These are phyloP conservation scores for Tetragnatha versicolor DNA, from an alignment of 1,140 invertebrate species.

Conservation along the genomic window DNA sequence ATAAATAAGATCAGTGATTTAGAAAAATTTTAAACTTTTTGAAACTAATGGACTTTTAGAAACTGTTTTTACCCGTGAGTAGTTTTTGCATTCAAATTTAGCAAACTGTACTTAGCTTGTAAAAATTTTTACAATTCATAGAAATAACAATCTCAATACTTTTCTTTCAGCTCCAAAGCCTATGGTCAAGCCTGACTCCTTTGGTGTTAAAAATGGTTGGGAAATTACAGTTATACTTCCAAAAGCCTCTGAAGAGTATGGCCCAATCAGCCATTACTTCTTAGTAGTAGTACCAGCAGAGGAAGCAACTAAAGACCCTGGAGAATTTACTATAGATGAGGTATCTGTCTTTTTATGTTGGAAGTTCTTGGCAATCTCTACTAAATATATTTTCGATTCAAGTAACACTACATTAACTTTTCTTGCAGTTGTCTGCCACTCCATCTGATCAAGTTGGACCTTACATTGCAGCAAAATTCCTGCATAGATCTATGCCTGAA, in stretches of 20 bases:
- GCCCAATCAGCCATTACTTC: slow-evolving; percentile 97
- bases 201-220: slow-evolving; percentile 73
- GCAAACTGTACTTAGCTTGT: background rate
- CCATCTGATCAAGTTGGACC: slow-evolving; percentile 70
- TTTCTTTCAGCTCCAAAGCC: slow-evolving; percentile 80
- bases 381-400: background rate
- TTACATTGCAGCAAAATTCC: slow-evolving; percentile 93
- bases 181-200: slow-evolving; percentile 94
- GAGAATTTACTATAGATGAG: slow-evolving; percentile 87
- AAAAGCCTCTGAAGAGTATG: slow-evolving; percentile 97
- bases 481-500: slow-evolving; percentile 89
- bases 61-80: background rate
- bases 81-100: background rate
- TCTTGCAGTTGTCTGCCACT: slow-evolving; percentile 43
- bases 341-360: slow-evolving; percentile 44
- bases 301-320: slow-evolving; percentile 70
- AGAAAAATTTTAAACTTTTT: too few species aligned
- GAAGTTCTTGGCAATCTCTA: too few species aligned
- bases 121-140: too few species aligned
- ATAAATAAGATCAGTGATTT: too few species aligned
- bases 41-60: background rate
- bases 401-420: background rate
- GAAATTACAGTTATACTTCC: slow-evolving; percentile 90
- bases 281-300: slow-evolving; percentile 94
- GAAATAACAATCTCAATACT: background rate